Evolutionary conservation across 2,113 vertebrate genomes (phyloP), one percentile per base, ranked within the genome.

Genomic region (Leptodactylus fuscus): DNA sequence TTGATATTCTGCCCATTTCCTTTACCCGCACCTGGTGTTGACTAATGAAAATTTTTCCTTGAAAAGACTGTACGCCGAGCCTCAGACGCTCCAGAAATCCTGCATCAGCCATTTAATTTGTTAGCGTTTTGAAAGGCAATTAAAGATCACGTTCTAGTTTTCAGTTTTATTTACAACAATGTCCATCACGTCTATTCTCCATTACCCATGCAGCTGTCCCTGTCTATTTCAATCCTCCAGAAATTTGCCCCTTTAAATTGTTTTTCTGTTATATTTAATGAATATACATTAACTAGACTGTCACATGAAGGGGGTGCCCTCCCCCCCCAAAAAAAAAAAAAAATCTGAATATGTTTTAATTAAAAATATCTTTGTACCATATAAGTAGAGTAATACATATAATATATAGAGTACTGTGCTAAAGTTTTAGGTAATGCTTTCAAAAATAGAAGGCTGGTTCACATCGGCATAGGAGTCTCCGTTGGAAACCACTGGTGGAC

Each of bases 101-200:
- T 36, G 51, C 34, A 11, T 58, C 49, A 58, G 51, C 75, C 51
- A 15, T 78, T 55, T 78, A 36, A 78, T 78, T 78, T 58, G 75
- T 78, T 78, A 55, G 24, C 49, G 49, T 55, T 55, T 77, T 55
- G 51, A 78, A 78, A 58, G 51, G 75, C 75, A 78, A 78, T 78
- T 78, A 78, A 58, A 58, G 75, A 78, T 38, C 75, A 55, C n/a
- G 49, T 55, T 78, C 32, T 78, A 36, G 49, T 55, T 55, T 78
- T 58, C 51, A 78, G 49, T 55, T 36, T 78, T 78, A 78, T 78
- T 55, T 38, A 78, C 29, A 55, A 8, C 32, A 8, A 36, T 78
- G 49, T 55, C 51, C 75, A 78, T 78, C 75, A 58, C 75, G 10
- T 78, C 49, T 38, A 2, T 78, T 58, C 51, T 38, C 49, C 13